Evolutionary conservation across 2,888 invertebrate species (phyloP).

Genomic region (Empis stercorea): DNA sequence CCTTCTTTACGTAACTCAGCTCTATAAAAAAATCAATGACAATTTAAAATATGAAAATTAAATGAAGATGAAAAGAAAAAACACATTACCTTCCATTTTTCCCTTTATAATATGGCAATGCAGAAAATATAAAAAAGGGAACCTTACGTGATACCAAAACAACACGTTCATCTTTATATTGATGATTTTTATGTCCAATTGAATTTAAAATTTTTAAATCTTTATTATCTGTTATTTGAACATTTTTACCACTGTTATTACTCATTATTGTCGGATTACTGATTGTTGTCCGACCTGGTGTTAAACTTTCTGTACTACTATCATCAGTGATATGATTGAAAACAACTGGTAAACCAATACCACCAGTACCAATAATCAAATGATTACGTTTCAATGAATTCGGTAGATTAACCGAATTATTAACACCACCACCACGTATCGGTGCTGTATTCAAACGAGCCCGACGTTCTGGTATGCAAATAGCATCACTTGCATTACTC

Average conservation of each 20-base stretch:
- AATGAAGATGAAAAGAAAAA: too few relatives aligned
- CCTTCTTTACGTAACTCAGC: conserved; percentile 59
- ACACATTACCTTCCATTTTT: conserved; percentile 49
- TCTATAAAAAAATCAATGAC: conserved; percentile 27
- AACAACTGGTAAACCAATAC: conserved; percentile 12
- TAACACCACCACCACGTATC: conserved; percentile 25
- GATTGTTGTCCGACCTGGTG: conserved; percentile 35
- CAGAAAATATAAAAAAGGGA: conserved; percentile 77
- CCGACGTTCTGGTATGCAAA: conserved; percentile 26
- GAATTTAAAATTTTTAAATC: conserved; percentile 43
- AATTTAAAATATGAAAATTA: conserved; percentile 5
- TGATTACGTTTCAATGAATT: conserved; percentile 13
- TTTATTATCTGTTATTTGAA: conserved; percentile 39
- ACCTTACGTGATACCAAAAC: conserved; percentile 66
- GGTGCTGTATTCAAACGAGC: conserved; percentile 33
- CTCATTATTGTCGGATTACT: background rate
- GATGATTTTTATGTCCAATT: conserved; percentile 48
- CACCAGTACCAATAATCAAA: conserved; percentile 24
- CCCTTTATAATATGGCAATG: conserved; percentile 69
- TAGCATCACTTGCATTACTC: conserved; percentile 30
- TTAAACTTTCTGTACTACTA: conserved; percentile 73
- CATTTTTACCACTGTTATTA: conserved; percentile 17
- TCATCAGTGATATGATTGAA: conserved; percentile 32
- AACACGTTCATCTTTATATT: conserved; percentile 66
- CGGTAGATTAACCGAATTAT: conserved; percentile 3